Evolutionary conservation across 2,797 vertebrate genomes (phyloP), one percentile per base, ranked within the genome.

Genomic region (Gymnoscopelus microlampas): DNA sequence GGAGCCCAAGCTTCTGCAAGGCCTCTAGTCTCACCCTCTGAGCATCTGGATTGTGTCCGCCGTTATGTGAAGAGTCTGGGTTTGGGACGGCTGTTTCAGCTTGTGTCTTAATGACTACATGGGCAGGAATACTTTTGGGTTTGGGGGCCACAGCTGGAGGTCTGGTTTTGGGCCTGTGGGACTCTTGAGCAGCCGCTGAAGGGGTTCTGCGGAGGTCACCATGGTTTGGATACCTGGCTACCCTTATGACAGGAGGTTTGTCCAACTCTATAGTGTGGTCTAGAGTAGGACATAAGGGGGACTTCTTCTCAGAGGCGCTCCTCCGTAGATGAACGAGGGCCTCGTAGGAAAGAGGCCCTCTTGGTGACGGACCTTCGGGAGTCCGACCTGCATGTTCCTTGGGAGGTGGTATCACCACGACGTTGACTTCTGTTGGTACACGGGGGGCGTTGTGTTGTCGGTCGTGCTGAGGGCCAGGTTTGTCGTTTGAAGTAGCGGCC

Each of bases 1-100:
- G 81, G 7, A 98, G 95, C 4, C 97, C 97, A 2, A 98, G 86
- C 86, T 98, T 98, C 76, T 94, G 89, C 79, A 98, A 72, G 0
- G 98, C 97, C 56, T 98, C 95, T 67, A 78, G 74, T 13, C 92
- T 94, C 9, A 95, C 95, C 23, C 81, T 90, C 68, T 76, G 81
- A 8, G 92, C 86, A 53, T 93, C 87, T 1, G 57, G 68, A 39
- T 79, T 51, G 39, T 76, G 73, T 62, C 70, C 86, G 24, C 87
- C 70, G 58, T 39, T 39, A 29, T 69, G 29, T 3, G 79, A 83
- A 15, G 73, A 51, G 6, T 83, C 80, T 44, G 68, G 23, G 15
- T 39, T 60, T 8, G 51, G 3, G 4, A 48, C 1, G n/a, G 62
- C 64, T 3, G 51, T 26, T 70, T 67, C 60, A n/a, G 71, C 84